Conservation (phyloP, 2,113 vertebrate genomes). For the Nerophis lumbriciformis region DNA sequence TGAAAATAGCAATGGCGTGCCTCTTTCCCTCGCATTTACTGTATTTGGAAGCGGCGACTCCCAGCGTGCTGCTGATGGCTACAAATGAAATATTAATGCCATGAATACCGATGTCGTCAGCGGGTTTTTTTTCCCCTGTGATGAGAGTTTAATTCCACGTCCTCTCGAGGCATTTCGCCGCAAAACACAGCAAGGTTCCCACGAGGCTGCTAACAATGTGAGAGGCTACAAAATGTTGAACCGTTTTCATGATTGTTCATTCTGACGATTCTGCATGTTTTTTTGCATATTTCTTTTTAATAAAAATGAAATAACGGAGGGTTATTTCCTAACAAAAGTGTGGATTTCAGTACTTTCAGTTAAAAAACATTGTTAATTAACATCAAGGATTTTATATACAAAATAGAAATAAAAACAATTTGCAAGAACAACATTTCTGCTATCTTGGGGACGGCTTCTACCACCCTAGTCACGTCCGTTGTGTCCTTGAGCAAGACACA, state of each 20-base stretch:
- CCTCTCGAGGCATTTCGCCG: slow-evolving; percentile 34
- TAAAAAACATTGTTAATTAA: too few species aligned
- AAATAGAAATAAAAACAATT: too few species aligned
- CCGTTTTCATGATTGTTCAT: not conserved
- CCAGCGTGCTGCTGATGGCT: slow-evolving; percentile 49
- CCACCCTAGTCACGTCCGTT: too few species aligned
- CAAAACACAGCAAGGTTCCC: slow-evolving; percentile 15
- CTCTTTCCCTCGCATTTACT: slow-evolving; percentile 47
- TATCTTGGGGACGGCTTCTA: too few species aligned
- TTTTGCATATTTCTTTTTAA: too few species aligned
- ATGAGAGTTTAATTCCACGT: slow-evolving; percentile 43
- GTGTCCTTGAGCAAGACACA: too few species aligned
- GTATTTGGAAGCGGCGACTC: slow-evolving; percentile 50
- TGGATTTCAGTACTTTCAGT: too few species aligned
- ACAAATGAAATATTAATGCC: slow-evolving; percentile 62
- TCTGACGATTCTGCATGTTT: too few species aligned
- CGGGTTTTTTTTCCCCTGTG: slow-evolving; percentile 34
- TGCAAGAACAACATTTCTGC: too few species aligned
- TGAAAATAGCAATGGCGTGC: slow-evolving; percentile 55
- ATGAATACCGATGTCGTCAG: slow-evolving; percentile 38
- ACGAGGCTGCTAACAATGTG: not conserved
- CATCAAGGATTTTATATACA: too few species aligned
- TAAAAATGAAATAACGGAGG: too few species aligned
- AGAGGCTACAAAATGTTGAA: not conserved
- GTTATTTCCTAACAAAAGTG: too few species aligned